Evolutionary conservation across 2,113 vertebrate genomes (phyloP).

Genomic region (Puffinus mauretanicus): DNA sequence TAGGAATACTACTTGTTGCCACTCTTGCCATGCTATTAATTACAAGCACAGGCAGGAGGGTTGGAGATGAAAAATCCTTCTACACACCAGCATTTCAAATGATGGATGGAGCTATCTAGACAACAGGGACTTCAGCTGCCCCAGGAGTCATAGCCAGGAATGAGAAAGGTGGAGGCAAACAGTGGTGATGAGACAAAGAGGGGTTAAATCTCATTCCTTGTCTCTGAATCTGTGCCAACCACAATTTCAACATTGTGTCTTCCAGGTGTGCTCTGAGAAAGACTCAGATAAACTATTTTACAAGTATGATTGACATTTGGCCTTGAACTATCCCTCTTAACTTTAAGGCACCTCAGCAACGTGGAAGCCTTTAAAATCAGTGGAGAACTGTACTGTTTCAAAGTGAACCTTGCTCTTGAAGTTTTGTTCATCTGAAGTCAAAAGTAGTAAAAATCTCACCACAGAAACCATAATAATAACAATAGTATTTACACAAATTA

Average conservation of each 20-base stretch:
- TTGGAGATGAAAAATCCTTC: neutral
- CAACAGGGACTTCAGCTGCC: neutral
- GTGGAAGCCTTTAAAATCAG: neutral
- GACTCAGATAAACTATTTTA: neutral
- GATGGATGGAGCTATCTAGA: neutral
- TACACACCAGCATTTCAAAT: neutral
- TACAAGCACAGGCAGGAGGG: neutral
- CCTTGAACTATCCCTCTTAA: neutral
- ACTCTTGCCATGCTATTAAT: neutral
- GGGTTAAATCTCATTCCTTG: neutral
- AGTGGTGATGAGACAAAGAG: neutral
- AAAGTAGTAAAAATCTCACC: neutral
- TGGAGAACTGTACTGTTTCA: neutral
- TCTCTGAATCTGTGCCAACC: neutral
- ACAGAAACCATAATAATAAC: neutral
- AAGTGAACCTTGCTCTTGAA: neutral
- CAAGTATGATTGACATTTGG: neutral
- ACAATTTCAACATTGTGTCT: neutral
- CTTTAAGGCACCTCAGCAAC: neutral
- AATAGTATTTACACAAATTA: neutral
- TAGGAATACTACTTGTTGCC: neutral
- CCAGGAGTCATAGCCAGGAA: neutral
- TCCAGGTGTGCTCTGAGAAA: neutral
- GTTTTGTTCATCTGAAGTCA: neutral
- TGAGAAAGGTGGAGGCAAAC: neutral